Conservation (phyloP, 2,888 invertebrate genomes). For the Odontocerum albicorne region DNA sequence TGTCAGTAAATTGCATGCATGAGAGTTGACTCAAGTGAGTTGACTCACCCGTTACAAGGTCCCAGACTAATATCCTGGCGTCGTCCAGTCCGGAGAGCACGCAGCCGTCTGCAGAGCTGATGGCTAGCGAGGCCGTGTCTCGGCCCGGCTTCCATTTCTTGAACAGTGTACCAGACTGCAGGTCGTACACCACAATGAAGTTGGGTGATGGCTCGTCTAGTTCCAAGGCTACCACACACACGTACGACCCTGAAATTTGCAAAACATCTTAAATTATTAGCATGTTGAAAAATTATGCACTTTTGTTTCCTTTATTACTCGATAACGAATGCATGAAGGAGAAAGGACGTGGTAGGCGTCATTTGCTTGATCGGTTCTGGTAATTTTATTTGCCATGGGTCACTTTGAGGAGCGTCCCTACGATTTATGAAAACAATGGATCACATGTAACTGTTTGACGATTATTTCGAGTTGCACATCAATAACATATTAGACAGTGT, state of each 20-base stretch:
- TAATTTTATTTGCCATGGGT: too few species aligned
- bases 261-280: conserved; percentile 22
- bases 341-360: conserved; percentile 12
- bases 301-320: too few species aligned
- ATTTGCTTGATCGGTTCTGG: too few species aligned
- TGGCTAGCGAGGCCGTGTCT: conserved; percentile 81
- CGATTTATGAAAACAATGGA: too few species aligned
- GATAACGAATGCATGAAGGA: background rate
- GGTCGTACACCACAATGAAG: conserved; percentile 88
- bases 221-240: conserved; percentile 64
- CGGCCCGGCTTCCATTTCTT: conserved; percentile 90
- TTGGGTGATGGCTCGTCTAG: conserved; percentile 77
- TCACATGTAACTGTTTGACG: too few species aligned
- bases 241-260: conserved; percentile 70
- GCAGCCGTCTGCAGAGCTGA: conserved; percentile 80
- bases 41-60: conserved; percentile 76
- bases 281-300: conserved; percentile 18
- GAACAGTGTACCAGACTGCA: conserved; percentile 86
- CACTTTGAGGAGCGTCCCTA: too few species aligned
- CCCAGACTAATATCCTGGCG: conserved; percentile 82
- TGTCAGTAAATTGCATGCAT: too few species aligned
- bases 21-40: too few species aligned
- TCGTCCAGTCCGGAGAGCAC: conserved; percentile 84
- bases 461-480: too few species aligned
- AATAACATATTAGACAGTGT: too few species aligned